phyloP scores from a whole-genome alignment of 2,888 invertebrate genomes.

The Caenorhabditis becei region DNA sequence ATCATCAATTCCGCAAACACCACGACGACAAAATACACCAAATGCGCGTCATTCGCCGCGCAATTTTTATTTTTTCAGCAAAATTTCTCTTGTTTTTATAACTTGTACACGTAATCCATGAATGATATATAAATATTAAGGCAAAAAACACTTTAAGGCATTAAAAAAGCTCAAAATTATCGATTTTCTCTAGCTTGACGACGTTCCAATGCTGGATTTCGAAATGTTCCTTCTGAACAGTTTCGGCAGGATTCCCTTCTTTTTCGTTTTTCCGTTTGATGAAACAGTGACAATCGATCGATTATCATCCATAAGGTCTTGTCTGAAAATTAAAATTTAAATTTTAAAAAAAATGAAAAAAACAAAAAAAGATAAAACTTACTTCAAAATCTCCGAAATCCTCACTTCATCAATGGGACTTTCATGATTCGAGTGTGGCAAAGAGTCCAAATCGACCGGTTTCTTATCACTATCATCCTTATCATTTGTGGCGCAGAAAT shows the following conservation, averaged over 20 bases:
- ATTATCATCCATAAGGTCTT: constrained; percentile 19
- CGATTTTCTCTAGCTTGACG: background rate
- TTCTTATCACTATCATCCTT: background rate
- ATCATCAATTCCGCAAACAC: no score
- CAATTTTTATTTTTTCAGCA: no score
- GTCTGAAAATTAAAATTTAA: no score
- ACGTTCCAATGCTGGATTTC: constrained; percentile 29
- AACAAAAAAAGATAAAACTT: no score
- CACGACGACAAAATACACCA: no score
- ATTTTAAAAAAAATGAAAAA: background rate
- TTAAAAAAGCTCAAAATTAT: no score
- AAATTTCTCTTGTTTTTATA: no score
- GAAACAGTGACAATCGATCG: constrained; percentile 24
- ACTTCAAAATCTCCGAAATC: background rate
- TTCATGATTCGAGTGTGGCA: background rate
- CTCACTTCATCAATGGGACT: background rate
- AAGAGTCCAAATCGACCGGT: background rate
- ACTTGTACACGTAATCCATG: background rate
- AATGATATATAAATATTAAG: background rate
- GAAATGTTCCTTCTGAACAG: constrained; percentile 43
- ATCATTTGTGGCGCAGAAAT: background rate
- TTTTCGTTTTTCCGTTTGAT: constrained; percentile 33
- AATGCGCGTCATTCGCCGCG: no score
- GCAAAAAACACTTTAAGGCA: background rate
- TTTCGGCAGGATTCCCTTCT: constrained; percentile 42